Conservation (phyloP, 2,797 vertebrate genomes). For the Mus minutoides region DNA sequence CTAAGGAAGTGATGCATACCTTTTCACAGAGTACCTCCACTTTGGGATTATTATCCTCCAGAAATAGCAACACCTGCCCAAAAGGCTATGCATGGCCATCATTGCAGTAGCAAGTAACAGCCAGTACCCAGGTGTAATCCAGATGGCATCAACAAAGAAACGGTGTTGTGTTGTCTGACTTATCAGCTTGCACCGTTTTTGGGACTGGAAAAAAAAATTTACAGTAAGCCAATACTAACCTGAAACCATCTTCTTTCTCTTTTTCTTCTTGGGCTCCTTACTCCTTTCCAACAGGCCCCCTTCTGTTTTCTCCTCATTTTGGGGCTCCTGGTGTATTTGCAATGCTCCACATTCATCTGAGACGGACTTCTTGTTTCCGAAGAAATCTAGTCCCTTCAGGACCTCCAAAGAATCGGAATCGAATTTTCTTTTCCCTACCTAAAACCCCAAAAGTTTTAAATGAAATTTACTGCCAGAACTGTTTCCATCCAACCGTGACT, state of each 20-base stretch:
- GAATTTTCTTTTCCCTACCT: constrained; percentile 87
- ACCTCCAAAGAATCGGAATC: constrained; percentile 68
- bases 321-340: constrained; percentile 41
- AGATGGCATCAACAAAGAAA: constrained; percentile 32
- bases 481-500: not conserved
- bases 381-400: constrained; percentile 90
- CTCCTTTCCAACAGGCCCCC: constrained; percentile 67
- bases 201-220: not conserved
- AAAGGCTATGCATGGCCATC: not conserved
- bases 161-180: not conserved
- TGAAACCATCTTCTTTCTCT: constrained; percentile 78
- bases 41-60: constrained; percentile 20
- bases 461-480: constrained; percentile 14
- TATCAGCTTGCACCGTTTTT: constrained; percentile 5
- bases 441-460: constrained; percentile 51
- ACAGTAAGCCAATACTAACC: constrained; percentile 75
- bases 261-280: constrained; percentile 58
- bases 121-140: constrained; percentile 5
- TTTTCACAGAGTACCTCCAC: not conserved
- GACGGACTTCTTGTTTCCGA: constrained; percentile 84
- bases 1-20: not conserved
- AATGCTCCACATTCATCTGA: constrained; percentile 25
- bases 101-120: not conserved
- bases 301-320: constrained; percentile 52
- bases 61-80: not conserved